phyloP scores from a whole-genome alignment of 2,888 invertebrate species.

The Hypselothyrea guttata region DNA sequence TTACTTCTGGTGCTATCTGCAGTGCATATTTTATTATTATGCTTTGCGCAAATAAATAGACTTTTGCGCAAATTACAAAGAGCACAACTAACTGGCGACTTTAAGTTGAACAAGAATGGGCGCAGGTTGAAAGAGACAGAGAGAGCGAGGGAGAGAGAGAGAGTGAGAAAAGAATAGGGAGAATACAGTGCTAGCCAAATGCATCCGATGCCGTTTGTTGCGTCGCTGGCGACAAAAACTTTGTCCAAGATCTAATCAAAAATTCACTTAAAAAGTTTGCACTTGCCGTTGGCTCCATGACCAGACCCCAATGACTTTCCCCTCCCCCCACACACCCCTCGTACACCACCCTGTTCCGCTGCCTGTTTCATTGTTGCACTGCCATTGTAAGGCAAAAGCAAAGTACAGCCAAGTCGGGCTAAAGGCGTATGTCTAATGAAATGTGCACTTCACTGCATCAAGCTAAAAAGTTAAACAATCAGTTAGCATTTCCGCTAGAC shows the following conservation, averaged over 20 bases:
- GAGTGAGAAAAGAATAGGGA: background rate
- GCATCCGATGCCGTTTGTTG: constrained; percentile 51
- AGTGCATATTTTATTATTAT: constrained; percentile 78
- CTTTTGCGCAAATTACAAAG: constrained; percentile 76
- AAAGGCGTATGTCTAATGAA: constrained; percentile 50
- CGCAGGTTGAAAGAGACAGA: no score
- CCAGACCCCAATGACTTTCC: constrained; percentile 49
- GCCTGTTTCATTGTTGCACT: constrained; percentile 45
- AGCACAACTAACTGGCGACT: constrained; percentile 60
- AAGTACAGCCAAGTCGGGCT: constrained; percentile 27
- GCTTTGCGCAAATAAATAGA: constrained; percentile 70
- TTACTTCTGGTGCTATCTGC: constrained; percentile 49
- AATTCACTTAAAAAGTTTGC: constrained; percentile 81
- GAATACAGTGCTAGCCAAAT: constrained; percentile 36
- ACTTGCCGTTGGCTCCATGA: constrained; percentile 45
- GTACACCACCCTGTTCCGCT: constrained; percentile 42
- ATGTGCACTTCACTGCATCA: constrained; percentile 26
- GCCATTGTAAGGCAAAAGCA: constrained; percentile 12
- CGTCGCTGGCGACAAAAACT: constrained; percentile 69
- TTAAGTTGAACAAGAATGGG: constrained; percentile 35
- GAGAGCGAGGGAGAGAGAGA: background rate
- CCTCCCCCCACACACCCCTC: constrained; percentile 46
- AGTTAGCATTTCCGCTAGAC: constrained; percentile 4
- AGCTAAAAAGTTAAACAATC: constrained; percentile 33
- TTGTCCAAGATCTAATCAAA: constrained; percentile 80